Conservation (phyloP, 2,797 vertebrate species). For the Epinephelus coioides region DNA sequence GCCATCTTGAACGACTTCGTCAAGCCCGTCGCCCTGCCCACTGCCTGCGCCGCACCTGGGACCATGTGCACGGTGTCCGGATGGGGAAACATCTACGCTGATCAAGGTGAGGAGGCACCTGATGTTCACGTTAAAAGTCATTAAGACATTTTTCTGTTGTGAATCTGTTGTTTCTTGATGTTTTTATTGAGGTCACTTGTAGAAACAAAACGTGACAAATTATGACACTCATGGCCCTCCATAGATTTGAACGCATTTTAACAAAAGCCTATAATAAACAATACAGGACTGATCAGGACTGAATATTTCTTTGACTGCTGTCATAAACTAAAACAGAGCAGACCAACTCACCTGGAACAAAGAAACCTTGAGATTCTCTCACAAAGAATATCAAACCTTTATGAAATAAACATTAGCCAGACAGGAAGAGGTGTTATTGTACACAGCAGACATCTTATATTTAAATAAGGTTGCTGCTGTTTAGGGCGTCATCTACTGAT, state of each 20-base stretch:
- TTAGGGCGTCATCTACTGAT: background rate
- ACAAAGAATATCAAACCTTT: background rate
- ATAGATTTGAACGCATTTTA: background rate
- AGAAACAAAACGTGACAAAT: background rate
- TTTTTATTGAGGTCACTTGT: background rate
- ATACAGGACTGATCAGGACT: no score
- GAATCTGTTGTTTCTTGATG: background rate
- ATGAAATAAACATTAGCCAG: background rate
- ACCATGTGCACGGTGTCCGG: slow-evolving; percentile 82
- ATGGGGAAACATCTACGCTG: slow-evolving; percentile 84
- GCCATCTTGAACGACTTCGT: slow-evolving; percentile 72
- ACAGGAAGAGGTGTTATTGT: background rate
- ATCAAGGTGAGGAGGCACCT: slow-evolving; percentile 67
- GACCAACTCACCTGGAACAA: no score
- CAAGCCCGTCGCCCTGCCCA: slow-evolving; percentile 78
- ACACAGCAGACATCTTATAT: background rate
- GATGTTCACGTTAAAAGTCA: background rate
- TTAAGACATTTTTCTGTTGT: background rate
- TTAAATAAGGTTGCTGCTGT: background rate
- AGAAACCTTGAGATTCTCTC: no score
- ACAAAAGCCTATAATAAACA: background rate
- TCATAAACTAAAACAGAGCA: background rate
- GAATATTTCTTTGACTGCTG: background rate
- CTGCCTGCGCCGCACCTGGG: slow-evolving; percentile 70
- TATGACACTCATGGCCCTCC: background rate